These are phyloP conservation scores for Stenotaenia linearis DNA, from an alignment of 2,888 invertebrate species.

Conservation along the genomic window DNA sequence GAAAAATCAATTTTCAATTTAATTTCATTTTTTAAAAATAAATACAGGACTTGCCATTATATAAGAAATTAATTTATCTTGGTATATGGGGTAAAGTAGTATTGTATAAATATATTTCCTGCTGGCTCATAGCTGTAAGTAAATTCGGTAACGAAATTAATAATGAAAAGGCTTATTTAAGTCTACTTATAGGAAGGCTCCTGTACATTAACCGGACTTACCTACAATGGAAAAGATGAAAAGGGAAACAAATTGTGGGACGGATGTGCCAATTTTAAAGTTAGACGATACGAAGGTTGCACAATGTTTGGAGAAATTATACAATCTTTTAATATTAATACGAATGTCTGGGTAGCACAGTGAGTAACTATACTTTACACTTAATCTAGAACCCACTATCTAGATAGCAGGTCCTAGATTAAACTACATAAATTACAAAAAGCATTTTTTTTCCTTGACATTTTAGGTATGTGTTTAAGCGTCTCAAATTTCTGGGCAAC, in stretches of 20 bases:
- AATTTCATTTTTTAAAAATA: not conserved
- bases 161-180: too few species aligned
- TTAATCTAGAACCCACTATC: too few species aligned
- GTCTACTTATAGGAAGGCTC: constrained; percentile 65
- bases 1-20: constrained; percentile 24
- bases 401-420: too few species aligned
- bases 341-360: constrained; percentile 88
- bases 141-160: not conserved
- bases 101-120: constrained; percentile 86
- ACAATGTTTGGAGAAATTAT: constrained; percentile 82
- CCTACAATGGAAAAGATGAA: constrained; percentile 65
- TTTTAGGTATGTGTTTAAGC: constrained; percentile 76
- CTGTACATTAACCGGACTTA: constrained; percentile 55
- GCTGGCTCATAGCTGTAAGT: constrained; percentile 74
- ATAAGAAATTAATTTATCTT: constrained; percentile 57
- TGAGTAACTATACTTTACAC: too few species aligned
- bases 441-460: constrained; percentile 27
- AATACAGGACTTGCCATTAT: constrained; percentile 42
- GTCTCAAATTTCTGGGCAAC: constrained; percentile 83
- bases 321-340: constrained; percentile 88
- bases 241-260: constrained; percentile 67
- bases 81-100: constrained; percentile 80
- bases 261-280: constrained; percentile 81
- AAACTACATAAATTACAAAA: too few species aligned
- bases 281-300: constrained; percentile 73